Conservation (phyloP, 2,888 invertebrate species). For the Elmis aenea region DNA sequence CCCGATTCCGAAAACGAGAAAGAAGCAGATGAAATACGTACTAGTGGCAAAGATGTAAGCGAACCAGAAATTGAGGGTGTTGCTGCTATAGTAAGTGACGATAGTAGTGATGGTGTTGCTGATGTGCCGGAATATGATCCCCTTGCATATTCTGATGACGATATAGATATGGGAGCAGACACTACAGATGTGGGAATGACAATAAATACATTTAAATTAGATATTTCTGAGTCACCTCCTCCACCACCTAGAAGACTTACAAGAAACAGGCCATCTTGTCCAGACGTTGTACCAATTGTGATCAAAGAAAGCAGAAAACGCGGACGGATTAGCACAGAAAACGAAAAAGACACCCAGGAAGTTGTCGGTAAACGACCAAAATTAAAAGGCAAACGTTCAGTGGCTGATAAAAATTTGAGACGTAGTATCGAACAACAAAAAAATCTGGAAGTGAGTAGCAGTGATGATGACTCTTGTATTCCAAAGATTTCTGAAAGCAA, state of each 20-base stretch:
- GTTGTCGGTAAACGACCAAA: constrained; percentile 29
- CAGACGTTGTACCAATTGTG: constrained; percentile 15
- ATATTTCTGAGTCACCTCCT: constrained; percentile 20
- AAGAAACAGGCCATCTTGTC: constrained; percentile 30
- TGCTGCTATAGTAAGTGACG: constrained; percentile 5
- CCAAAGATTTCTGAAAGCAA: too few relatives aligned
- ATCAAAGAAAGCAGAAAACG: neutral
- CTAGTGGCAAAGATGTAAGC: too few relatives aligned
- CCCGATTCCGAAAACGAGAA: neutral
- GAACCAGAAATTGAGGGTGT: constrained; percentile 1
- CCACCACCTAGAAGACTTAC: constrained; percentile 17
- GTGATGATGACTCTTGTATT: constrained; percentile 45
- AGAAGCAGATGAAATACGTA: neutral
- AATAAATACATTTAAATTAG: constrained; percentile 25
- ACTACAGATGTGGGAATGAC: constrained; percentile 13
- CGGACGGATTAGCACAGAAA: constrained; percentile 4
- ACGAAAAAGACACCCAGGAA: constrained; percentile 20
- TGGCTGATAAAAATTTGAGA: constrained; percentile 37
- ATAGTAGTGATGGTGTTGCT: constrained; percentile 22
- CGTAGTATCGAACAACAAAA: constrained; percentile 52
- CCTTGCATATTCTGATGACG: constrained; percentile 37
- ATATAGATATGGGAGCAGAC: too few relatives aligned
- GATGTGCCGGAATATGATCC: constrained; percentile 40
- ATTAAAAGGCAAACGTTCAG: constrained; percentile 34
- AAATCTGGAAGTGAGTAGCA: constrained; percentile 48